These are phyloP conservation scores for Suncus etruscus DNA, from an alignment of 2,113 vertebrate species.

Conservation along the genomic window DNA sequence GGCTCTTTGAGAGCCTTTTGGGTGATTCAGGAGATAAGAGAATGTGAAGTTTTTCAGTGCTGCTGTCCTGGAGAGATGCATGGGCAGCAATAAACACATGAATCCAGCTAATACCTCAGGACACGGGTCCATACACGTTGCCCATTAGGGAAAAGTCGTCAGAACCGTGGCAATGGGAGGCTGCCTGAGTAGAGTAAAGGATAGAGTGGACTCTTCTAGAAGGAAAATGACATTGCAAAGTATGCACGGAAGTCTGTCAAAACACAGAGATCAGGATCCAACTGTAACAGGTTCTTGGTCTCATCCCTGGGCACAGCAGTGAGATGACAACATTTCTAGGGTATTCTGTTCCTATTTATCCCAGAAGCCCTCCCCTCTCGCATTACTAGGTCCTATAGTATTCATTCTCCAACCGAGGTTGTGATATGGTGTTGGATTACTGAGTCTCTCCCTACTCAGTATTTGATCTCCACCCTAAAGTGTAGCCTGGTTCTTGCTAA, in stretches of 20 bases:
- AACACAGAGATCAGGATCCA: not conserved
- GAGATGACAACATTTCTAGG: not conserved
- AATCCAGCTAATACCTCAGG: not conserved
- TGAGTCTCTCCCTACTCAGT: no score
- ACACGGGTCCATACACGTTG: not conserved
- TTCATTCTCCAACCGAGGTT: no score
- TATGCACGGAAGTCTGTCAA: not conserved
- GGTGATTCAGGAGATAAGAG: constrained; percentile 32
- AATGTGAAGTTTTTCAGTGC: not conserved
- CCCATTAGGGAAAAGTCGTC: no score
- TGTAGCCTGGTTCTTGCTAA: no score
- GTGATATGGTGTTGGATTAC: no score
- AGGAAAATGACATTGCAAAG: no score
- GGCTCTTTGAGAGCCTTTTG: not conserved
- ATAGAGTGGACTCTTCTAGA: not conserved
- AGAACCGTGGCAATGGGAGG: not conserved
- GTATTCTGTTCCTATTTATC: not conserved
- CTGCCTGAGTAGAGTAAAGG: no score
- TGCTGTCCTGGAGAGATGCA: not conserved
- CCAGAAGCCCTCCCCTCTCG: not conserved
- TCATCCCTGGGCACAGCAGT: not conserved
- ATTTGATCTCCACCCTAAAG: no score
- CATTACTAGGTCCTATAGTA: no score
- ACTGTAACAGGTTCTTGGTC: not conserved
- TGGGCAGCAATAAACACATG: not conserved